phyloP scores from a whole-genome alignment of 2,797 vertebrate species.

The Sciurus vulgaris region DNA sequence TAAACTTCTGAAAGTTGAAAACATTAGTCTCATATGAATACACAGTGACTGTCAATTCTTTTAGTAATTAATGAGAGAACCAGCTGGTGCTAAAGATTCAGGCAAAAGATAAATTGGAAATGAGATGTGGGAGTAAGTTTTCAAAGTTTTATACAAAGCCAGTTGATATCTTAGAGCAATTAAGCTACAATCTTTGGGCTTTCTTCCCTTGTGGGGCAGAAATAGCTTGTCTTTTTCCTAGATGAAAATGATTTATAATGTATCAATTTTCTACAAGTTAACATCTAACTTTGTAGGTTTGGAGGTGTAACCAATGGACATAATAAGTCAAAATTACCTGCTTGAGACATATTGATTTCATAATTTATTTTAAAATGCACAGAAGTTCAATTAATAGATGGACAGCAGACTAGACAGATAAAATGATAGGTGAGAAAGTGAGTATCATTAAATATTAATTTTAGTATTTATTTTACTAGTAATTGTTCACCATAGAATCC shows the following conservation, averaged over 20 bases:
- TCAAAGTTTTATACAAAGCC: neutral
- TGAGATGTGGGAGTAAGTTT: neutral
- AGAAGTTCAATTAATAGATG: neutral
- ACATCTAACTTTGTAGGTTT: neutral
- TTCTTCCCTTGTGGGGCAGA: neutral
- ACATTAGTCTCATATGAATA: neutral
- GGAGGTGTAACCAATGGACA: neutral
- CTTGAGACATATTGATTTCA: neutral
- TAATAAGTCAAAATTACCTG: neutral
- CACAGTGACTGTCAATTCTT: neutral
- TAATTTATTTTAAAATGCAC: neutral
- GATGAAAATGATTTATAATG: neutral
- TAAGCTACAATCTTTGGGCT: neutral
- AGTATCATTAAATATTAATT: neutral
- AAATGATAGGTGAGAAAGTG: neutral
- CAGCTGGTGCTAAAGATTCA: neutral
- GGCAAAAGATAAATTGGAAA: neutral
- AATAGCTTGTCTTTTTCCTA: neutral
- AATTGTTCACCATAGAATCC: neutral
- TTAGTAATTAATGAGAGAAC: neutral
- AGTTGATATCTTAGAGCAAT: neutral
- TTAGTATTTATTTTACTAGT: neutral
- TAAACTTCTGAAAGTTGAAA: neutral
- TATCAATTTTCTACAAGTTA: neutral
- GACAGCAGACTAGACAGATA: neutral